Base-by-base conservation (phyloP, 2,888 invertebrate genomes). In the Eutolmus rufibarbis region DNA sequence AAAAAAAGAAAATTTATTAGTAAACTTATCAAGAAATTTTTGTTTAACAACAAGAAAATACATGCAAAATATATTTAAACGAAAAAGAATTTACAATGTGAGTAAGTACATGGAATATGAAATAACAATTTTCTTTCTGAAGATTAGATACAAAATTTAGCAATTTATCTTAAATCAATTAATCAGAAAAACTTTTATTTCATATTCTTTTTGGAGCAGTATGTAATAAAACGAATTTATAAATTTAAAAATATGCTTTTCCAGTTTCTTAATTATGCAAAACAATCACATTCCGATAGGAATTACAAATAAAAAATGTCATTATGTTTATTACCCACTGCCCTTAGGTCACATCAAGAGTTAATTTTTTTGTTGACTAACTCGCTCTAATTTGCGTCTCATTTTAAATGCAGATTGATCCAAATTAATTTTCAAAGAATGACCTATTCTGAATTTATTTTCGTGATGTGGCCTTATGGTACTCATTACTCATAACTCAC, bases 1-100 rank as follows among this genome's bases (percentile, higher is more conserved):
- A 66, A 79, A 77, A 74, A 76, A 88, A 88, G 81, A 57, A 51
- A 37, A 88, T 57, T 76, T 76, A 86, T 86, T 87, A 87, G 77
- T 81, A 76, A 74, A 37, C 19, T 23, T 2, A 23, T 8, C 66
- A 66, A 7, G 34, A 34, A 19, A 51, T 19, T 66, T 66, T 28
- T 23, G 28, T 28, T 23, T 23, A 14, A 66, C 28, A 66, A 23
- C 12, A 28, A 46, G 43, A 46, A 12, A 66, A 12, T 12, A 0
- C 66, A 66, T 66, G 66, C 66, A 66, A 23, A 23, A 19, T 66
- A 51, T 51, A 51, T 56, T n/a, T 19, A 7, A 56, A 56, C 56
- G 0, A n/a, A 51, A 14, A 14, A 51, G 4, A n/a, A 51, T 1
- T 51, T 57, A 66, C 28, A 23, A 28, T 66, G 43, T 46, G 66